A percentile compares a stretch with the other conserved stretches of the same genome.
These are phyloP conservation scores for Eueremaeus valkanovi DNA, from an alignment of 2,888 invertebrate species.

Conservation along the genomic window DNA sequence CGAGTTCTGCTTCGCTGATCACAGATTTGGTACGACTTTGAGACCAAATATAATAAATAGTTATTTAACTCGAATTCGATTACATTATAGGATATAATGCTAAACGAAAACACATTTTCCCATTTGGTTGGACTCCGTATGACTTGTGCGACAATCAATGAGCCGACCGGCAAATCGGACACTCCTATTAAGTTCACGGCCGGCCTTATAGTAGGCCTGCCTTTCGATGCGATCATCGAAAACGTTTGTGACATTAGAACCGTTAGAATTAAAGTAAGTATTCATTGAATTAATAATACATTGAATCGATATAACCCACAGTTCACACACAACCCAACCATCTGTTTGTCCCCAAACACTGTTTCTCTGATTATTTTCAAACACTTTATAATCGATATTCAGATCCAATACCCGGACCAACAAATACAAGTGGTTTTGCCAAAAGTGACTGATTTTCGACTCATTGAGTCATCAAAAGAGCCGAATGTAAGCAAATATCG, in stretches of 20 bases:
- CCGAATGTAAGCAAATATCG: slow-evolving; percentile 53
- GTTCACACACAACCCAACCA: too few relatives aligned
- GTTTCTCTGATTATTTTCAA: too few relatives aligned
- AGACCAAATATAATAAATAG: neutral
- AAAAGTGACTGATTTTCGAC: slow-evolving; percentile 68
- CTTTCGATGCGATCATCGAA: slow-evolving; percentile 77
- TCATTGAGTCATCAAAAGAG: slow-evolving; percentile 55
- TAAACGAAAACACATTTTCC: slow-evolving; percentile 41
- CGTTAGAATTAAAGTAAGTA: slow-evolving; percentile 64
- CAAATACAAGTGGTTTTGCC: slow-evolving; percentile 78
- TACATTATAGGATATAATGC: slow-evolving; percentile 20
- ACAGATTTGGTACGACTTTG: slow-evolving; percentile 33
- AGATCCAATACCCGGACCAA: slow-evolving; percentile 76
- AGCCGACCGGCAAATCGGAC: slow-evolving; percentile 77
- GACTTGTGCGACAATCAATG: slow-evolving; percentile 62
- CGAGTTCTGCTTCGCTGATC: slow-evolving; percentile 61
- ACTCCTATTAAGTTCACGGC: slow-evolving; percentile 84
- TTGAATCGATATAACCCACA: too few relatives aligned
- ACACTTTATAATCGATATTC: slow-evolving; percentile 30
- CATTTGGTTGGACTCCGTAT: slow-evolving; percentile 48
- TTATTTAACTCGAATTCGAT: too few relatives aligned
- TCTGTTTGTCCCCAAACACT: too few relatives aligned
- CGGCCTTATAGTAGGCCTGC: slow-evolving; percentile 79
- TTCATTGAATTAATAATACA: neutral
- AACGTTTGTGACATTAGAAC: slow-evolving; percentile 69